Base-by-base conservation (phyloP, 1,140 invertebrate species). In the Drosophila simulans region DNA sequence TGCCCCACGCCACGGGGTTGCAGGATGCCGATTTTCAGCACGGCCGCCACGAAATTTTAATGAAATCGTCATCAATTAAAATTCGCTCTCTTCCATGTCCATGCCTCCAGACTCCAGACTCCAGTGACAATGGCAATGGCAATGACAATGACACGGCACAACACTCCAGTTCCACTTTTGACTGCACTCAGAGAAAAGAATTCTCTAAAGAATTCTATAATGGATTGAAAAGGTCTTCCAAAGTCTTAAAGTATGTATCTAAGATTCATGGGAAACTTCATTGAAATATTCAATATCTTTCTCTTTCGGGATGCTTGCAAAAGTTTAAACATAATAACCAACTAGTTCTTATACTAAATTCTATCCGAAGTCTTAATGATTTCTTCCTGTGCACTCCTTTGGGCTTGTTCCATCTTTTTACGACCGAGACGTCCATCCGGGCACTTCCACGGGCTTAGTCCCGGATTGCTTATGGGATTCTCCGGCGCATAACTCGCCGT, bases 61-160 rank as follows among this genome's bases (percentile, higher is more conserved):
- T 90, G 86, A 90, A 90, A 86, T 90, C 82, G 88, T 90, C 88
- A 90, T 90, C 88, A 90, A 90, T 90, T 90, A 90, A 90, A 90
- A 90, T 86, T 73, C 77, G 59, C 62, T 71, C 70, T 78, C 78
- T 71, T 81, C 69, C 78, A 59, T 81, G 77, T 70, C 74, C 64
- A 55, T 84, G 80, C 72, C 43, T 56, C 75, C 80, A 70, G 56
- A 53, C 43, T 56, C 75, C 80, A 70, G 56, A 53, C 58, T 52
- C 57, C 71, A 59, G 31, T 55, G 64, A 57, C 66, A 70, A 48
- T 49, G 82, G 77, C 75, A 82, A 27, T 55, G 64, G 40, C 66
- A 70, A 55, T 57, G 66, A 70, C 65, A 62, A 57, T 46, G 82
- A 79, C 75, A 82, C 73, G 63, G 83, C 75, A 82, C 69, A 78